Percentiles rank a stretch among this genome's conserved stretches.
Evolutionary conservation across 2,113 vertebrate species (phyloP).

Genomic region (Montifringilla adamsi): DNA sequence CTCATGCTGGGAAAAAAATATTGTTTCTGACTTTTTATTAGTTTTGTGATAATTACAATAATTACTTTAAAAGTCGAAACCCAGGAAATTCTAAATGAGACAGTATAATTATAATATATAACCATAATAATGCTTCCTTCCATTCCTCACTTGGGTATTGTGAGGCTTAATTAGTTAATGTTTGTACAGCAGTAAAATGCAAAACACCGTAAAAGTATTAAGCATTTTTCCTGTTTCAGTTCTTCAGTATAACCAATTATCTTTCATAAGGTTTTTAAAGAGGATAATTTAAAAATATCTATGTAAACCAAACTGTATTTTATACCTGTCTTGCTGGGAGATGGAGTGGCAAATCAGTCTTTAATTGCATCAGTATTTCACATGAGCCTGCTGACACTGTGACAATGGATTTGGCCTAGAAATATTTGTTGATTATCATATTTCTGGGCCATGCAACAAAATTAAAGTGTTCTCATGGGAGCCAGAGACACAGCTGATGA

Average conservation of each 20-base stretch:
- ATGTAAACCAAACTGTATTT: background rate
- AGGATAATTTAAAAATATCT: background rate
- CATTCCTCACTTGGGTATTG: slow-evolving; percentile 44
- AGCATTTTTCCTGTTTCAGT: background rate
- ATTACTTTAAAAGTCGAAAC: slow-evolving; percentile 46
- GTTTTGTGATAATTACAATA: slow-evolving; percentile 50
- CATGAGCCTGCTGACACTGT: background rate
- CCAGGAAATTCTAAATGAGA: slow-evolving; percentile 50
- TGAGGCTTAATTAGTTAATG: slow-evolving; percentile 51
- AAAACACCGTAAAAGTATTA: slow-evolving; percentile 11
- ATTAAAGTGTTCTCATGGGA: slow-evolving; percentile 17
- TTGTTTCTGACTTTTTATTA: slow-evolving; percentile 47
- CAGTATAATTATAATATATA: slow-evolving; percentile 50
- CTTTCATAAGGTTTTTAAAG: background rate
- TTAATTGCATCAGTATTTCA: slow-evolving; percentile 38
- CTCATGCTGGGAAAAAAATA: background rate
- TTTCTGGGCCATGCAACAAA: slow-evolving; percentile 31
- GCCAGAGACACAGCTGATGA: slow-evolving; percentile 10
- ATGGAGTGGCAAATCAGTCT: slow-evolving; percentile 13
- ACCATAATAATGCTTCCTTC: slow-evolving; percentile 39
- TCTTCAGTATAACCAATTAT: background rate
- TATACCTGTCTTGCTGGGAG: slow-evolving; percentile 1
- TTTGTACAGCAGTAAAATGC: slow-evolving; percentile 46
- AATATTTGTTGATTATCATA: slow-evolving; percentile 46
- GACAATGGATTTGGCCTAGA: slow-evolving; percentile 36